Conservation (phyloP, 2,113 vertebrate species). For the Tapirus terrestris region DNA sequence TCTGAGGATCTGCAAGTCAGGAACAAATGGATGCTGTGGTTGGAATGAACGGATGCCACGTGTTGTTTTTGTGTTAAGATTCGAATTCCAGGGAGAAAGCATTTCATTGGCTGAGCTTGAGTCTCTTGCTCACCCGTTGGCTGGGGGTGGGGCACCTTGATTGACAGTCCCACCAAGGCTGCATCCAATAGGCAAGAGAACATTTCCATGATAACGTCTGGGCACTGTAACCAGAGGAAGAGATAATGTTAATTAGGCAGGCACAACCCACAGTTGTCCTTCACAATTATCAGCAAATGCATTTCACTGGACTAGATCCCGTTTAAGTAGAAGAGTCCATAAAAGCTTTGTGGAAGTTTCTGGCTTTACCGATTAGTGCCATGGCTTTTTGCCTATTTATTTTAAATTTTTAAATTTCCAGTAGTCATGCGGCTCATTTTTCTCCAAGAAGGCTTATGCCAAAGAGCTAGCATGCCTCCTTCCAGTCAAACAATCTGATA, state of each 20-base stretch:
- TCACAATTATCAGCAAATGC: background rate
- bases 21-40: background rate
- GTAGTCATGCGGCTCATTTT: background rate
- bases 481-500: slow-evolving; percentile 28
- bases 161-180: background rate
- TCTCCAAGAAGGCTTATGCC: background rate
- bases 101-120: background rate
- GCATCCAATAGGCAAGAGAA: background rate
- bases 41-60: background rate
- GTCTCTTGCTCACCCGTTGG: accelerated
- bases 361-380: background rate
- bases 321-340: background rate
- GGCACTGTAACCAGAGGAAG: background rate
- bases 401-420: background rate
- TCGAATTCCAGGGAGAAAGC: background rate
- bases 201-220: background rate
- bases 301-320: background rate
- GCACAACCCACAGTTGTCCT: background rate
- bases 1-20: background rate
- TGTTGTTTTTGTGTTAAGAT: background rate
- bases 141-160: background rate
- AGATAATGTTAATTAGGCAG: background rate
- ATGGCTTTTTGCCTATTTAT: slow-evolving; percentile 19
- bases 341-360: slow-evolving; percentile 27
- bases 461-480: background rate